These are phyloP conservation scores for Gambusia affinis DNA, from an alignment of 2,113 vertebrate genomes.

Conservation along the genomic window DNA sequence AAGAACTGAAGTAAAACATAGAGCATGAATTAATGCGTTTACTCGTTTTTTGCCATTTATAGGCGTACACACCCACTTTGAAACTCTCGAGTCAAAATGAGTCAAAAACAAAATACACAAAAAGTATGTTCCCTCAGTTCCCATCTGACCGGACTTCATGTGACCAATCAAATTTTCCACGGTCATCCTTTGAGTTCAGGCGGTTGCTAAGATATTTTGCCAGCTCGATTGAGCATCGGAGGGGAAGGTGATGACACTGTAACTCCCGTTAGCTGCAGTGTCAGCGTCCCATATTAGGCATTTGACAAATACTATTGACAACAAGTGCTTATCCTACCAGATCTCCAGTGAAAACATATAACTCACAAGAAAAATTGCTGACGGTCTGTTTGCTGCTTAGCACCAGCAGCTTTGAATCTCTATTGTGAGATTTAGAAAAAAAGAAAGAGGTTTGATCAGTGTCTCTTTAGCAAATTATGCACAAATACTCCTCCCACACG, in stretches of 20 bases:
- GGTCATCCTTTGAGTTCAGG: conserved; percentile 11
- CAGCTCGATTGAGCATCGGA: conserved; percentile 39
- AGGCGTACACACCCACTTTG: not conserved
- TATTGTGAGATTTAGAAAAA: conserved; percentile 6
- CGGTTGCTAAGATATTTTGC: conserved; percentile 33
- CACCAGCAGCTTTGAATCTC: conserved; percentile 21
- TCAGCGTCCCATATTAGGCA: conserved; percentile 46
- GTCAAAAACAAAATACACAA: not conserved
- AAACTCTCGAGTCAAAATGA: not conserved
- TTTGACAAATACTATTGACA: conserved; percentile 37
- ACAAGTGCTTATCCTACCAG: conserved; percentile 2
- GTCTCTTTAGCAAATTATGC: conserved; percentile 14
- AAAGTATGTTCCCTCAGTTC: not conserved
- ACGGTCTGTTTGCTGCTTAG: conserved; percentile 1
- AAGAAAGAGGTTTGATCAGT: conserved; percentile 20
- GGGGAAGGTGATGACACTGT: conserved; percentile 45
- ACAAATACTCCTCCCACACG: conserved; percentile 6
- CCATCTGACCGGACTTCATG: conserved; percentile 1
- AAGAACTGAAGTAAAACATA: not conserved
- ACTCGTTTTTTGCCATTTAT: not conserved
- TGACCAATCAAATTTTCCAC: conserved; percentile 9
- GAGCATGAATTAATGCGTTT: not conserved
- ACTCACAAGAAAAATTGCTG: conserved; percentile 6
- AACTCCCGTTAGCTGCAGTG: conserved; percentile 50
- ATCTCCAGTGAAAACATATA: conserved; percentile 11